Conservation (phyloP, 2,113 vertebrate genomes). For the Callospermophilus lateralis region DNA sequence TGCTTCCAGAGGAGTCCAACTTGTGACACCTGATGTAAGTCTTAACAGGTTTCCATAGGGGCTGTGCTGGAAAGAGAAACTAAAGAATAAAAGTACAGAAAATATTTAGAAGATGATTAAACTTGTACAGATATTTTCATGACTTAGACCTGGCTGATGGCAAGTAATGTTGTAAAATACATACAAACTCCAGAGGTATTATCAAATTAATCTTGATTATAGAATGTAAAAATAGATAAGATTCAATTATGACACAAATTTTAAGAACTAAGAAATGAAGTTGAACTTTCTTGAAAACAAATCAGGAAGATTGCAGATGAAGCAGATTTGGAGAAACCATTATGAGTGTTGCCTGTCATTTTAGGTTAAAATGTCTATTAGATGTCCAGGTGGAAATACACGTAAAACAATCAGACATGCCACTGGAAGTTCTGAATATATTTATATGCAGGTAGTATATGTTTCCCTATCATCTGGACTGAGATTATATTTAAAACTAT, state of each 20-base stretch:
- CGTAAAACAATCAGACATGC: fast-evolving
- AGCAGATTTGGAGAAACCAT: not conserved
- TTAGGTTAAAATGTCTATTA: not conserved
- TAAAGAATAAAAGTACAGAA: not conserved
- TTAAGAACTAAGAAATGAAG: not conserved
- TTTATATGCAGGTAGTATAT: not conserved
- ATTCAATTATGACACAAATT: not conserved
- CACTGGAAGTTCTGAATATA: not conserved
- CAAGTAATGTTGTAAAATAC: not conserved
- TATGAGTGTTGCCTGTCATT: not conserved
- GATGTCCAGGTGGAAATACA: not conserved
- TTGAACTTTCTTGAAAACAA: not conserved
- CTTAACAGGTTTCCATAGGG: not conserved
- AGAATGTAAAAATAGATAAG: not conserved
- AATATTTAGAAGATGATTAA: not conserved
- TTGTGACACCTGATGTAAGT: not conserved
- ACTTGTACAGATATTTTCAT: not conserved
- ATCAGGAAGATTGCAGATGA: not conserved
- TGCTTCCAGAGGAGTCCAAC: not conserved
- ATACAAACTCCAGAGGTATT: not conserved
- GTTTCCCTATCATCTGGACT: not conserved
- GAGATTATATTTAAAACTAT: not conserved
- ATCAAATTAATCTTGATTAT: not conserved
- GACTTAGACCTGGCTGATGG: fast-evolving
- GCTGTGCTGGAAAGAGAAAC: not conserved